Percentiles rank a stretch among this genome's conserved stretches.
These are phyloP conservation scores for Cheilosia grossa DNA, from an alignment of 2,888 invertebrate genomes.

Conservation along the genomic window DNA sequence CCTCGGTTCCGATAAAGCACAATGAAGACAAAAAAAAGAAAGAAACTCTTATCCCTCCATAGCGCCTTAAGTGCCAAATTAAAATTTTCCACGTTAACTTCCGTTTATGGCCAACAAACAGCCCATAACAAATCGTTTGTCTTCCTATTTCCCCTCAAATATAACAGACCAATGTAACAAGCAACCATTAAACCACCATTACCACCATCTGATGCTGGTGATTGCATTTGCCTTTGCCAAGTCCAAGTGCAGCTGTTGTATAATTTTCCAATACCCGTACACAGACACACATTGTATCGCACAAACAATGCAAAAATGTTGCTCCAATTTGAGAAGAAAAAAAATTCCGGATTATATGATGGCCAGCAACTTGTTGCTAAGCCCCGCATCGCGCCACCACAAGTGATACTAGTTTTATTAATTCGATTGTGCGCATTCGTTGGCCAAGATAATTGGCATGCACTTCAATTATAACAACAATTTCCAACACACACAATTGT, in stretches of 20 bases:
- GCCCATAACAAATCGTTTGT: slow-evolving; percentile 18
- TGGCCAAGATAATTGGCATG: slow-evolving; percentile 55
- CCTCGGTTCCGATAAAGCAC: not conserved
- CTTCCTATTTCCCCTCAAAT: slow-evolving; percentile 28
- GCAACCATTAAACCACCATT: slow-evolving; percentile 49
- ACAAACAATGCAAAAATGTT: slow-evolving; percentile 47
- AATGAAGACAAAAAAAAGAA: slow-evolving; percentile 4
- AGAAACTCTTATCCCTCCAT: slow-evolving; percentile 39
- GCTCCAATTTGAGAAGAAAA: slow-evolving; percentile 34
- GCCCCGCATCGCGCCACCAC: not conserved
- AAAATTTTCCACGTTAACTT: slow-evolving; percentile 57
- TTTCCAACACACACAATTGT: slow-evolving; percentile 6
- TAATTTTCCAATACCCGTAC: slow-evolving; percentile 22
- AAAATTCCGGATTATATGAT: slow-evolving; percentile 23
- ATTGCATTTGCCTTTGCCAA: slow-evolving; percentile 42
- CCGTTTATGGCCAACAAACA: slow-evolving; percentile 55
- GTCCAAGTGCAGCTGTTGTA: slow-evolving; percentile 67
- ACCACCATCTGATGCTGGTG: slow-evolving; percentile 12
- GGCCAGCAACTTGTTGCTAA: slow-evolving; percentile 60
- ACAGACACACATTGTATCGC: not conserved
- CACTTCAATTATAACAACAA: slow-evolving; percentile 36
- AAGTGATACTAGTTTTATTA: slow-evolving; percentile 45
- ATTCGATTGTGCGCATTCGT: slow-evolving; percentile 44
- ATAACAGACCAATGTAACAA: slow-evolving; percentile 21
- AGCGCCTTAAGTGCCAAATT: slow-evolving; percentile 47